Base-by-base conservation (phyloP, 37 sponge, comb jelly and placozoan species). In the Lycopodina hypogea region DNA sequence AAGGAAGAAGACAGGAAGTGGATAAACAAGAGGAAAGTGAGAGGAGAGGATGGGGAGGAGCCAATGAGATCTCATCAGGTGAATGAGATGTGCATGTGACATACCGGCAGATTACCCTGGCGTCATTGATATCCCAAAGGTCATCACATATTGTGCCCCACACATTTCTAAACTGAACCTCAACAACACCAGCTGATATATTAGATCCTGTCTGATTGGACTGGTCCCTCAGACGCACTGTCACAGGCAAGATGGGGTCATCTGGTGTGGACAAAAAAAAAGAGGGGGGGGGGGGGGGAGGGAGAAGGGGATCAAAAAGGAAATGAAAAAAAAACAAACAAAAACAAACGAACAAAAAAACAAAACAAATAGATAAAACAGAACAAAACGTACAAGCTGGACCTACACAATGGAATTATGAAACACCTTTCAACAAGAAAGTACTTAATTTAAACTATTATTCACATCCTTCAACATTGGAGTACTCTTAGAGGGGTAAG, bases 101-200 rank as follows among this genome's bases (percentile, higher is more conserved):
- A 30, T 33, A 81, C 64, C 75, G 68, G 77, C 88, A 91, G 0
- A 83, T 73, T 15, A 92, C 93, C 15, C 28, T 39, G 48, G 88
- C 88, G 78, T 84, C 89, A 22, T 53, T 28, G 1, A 84, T 36
- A 62, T 84, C 82, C 81, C 81, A 92, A 33, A 36, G 28, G 63
- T 77, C 75, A 56, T 84, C 76, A 78, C 93, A 92, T 26, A 92
- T 76, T 35, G 86, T 78, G n/a, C 89, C 89, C 93, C 93, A 92
- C 24, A 71, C 69, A 36, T 86, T 89, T 33, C 63, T 37, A 38
- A 74, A 77, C 21, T 56, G 33, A 0, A 92, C 77, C 57, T 92
- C 89, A 19, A 92, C 86, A 21, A 76, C 39, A 0, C 93, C 93
- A 36, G 18, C 9, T 61, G 14, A 22, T 39, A 39, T n/a, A 15